phyloP scores from a whole-genome alignment of 2,113 vertebrate genomes.

The Lagenorhynchus albirostris region DNA sequence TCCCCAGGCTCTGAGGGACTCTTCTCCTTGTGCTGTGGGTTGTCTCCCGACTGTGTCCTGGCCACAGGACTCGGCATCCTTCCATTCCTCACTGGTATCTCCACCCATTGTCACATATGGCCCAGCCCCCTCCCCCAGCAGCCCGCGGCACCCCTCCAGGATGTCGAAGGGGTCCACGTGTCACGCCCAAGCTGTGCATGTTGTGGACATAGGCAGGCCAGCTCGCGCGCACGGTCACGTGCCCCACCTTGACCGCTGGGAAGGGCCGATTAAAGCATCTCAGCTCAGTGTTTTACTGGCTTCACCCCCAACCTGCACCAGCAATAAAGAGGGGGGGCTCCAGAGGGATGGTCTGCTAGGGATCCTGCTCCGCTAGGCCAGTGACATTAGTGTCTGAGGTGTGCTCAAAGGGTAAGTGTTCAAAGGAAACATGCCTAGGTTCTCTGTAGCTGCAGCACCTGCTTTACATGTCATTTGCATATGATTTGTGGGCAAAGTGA shows the following conservation, averaged over 20 bases:
- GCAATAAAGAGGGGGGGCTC: not conserved
- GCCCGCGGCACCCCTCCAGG: not conserved
- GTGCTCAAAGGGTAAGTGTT: not conserved
- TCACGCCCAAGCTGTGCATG: not conserved
- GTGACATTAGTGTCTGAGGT: not conserved
- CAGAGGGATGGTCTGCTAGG: not conserved
- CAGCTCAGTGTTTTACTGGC: not conserved
- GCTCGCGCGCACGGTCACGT: fast-evolving
- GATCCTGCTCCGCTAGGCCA: not conserved
- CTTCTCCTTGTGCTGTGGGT: not conserved
- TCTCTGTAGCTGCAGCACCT: not conserved
- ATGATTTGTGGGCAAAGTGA: not conserved
- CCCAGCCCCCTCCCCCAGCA: no score
- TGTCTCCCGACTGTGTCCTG: not conserved
- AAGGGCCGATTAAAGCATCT: not conserved
- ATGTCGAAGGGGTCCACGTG: not conserved
- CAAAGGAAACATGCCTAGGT: not conserved
- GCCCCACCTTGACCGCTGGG: not conserved
- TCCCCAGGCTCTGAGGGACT: not conserved
- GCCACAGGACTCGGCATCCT: not conserved
- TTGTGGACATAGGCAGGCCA: not conserved
- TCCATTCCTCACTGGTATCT: not conserved
- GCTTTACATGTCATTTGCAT: not conserved
- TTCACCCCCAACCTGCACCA: not conserved
- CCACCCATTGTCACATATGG: not conserved